Percentiles rank a stretch among this genome's conserved stretches.
Evolutionary conservation across 2,888 invertebrate genomes (phyloP).

Genomic region (Apamea sordens): DNA sequence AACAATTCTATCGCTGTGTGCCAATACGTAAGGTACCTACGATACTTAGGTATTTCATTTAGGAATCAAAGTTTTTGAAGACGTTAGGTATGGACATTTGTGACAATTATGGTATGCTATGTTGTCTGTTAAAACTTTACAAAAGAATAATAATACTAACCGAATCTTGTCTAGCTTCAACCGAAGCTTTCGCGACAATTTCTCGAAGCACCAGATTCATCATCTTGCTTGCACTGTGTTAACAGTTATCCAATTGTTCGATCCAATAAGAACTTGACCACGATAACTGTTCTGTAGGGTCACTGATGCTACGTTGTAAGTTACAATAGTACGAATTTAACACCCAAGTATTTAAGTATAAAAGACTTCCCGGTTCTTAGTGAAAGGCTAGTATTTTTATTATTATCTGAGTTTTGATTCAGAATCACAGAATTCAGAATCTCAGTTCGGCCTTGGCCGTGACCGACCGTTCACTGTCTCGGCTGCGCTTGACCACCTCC

Average conservation of each 20-base stretch:
- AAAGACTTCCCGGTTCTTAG: constrained; percentile 68
- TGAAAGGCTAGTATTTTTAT: constrained; percentile 73
- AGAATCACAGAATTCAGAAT: constrained; percentile 69
- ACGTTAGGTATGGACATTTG: background rate
- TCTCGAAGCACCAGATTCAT: constrained; percentile 84
- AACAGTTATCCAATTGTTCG: constrained; percentile 65
- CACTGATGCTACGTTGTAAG: constrained; percentile 33
- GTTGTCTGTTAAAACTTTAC: background rate
- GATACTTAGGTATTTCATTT: too few relatives aligned
- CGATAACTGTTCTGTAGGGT: constrained; percentile 23
- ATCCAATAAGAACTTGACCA: constrained; percentile 35
- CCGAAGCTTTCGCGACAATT: constrained; percentile 83
- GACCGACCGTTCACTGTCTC: constrained; percentile 87
- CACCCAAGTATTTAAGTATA: constrained; percentile 64
- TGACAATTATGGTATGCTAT: background rate
- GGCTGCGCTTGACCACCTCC: constrained; percentile 81
- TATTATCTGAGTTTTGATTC: constrained; percentile 69
- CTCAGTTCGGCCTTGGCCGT: constrained; percentile 86
- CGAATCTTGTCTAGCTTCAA: constrained; percentile 81
- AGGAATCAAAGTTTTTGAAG: background rate
- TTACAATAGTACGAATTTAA: constrained; percentile 27
- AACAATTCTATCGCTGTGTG: background rate
- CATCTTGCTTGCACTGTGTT: constrained; percentile 80
- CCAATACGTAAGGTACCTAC: background rate
- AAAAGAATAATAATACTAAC: constrained; percentile 70